phyloP scores from a whole-genome alignment of 2,888 invertebrate genomes.

The Conops quadrifasciatus region DNA sequence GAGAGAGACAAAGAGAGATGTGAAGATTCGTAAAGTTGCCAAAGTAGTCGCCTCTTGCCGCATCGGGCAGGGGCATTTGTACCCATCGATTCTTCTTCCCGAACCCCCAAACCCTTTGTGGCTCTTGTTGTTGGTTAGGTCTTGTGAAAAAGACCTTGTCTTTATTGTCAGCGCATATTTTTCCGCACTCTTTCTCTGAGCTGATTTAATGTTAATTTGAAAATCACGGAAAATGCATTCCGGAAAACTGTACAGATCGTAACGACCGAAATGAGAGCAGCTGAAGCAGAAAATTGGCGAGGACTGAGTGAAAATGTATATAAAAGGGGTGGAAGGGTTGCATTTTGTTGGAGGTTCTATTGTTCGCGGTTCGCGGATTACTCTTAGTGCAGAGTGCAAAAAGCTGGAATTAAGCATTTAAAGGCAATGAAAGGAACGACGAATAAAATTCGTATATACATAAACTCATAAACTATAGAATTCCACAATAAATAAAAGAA shows the following conservation, averaged over 20 bases:
- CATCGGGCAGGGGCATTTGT: no score
- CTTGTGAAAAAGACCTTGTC: no score
- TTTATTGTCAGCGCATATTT: conserved; percentile 24
- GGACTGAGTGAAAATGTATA: not conserved
- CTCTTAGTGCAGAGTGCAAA: conserved; percentile 8
- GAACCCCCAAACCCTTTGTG: no score
- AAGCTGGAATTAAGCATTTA: conserved; percentile 31
- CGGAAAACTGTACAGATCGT: conserved; percentile 24
- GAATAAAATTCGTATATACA: conserved; percentile 29
- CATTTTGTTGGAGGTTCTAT: conserved; percentile 11
- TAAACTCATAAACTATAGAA: conserved; percentile 12
- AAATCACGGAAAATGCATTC: conserved; percentile 39
- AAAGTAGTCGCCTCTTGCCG: no score
- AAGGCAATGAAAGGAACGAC: conserved; percentile 13
- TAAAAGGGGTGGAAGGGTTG: conserved; percentile 18
- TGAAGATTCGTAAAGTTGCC: not conserved
- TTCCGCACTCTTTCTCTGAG: conserved; percentile 4
- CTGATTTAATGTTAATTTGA: conserved; percentile 34
- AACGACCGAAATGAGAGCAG: conserved; percentile 26
- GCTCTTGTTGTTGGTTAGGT: not conserved
- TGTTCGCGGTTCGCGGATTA: not conserved
- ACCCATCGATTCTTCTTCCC: no score
- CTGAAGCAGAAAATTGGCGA: not conserved
- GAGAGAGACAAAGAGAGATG: not conserved
- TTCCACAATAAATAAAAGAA: not conserved